Percentiles rank a stretch among this genome's conserved stretches.
Evolutionary conservation across 2,113 vertebrate species (phyloP).

Genomic region (Lamprologus ornatipinnis): DNA sequence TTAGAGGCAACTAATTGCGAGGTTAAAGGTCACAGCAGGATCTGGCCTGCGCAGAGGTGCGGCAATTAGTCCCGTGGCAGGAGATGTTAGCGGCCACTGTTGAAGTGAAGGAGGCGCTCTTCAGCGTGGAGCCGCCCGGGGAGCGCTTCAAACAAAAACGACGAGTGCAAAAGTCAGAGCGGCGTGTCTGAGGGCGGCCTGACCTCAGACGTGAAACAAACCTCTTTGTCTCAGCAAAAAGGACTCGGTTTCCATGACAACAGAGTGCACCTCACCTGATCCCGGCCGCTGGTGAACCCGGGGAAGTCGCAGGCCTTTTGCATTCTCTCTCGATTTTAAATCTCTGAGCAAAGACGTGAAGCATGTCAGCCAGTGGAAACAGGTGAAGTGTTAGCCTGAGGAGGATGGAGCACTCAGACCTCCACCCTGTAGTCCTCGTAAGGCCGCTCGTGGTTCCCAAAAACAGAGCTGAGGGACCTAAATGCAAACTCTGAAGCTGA

Average conservation of each 20-base stretch:
- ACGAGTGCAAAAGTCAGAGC: background rate
- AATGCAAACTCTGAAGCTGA: background rate
- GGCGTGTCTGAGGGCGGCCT: background rate
- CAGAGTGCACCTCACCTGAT: background rate
- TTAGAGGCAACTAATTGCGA: background rate
- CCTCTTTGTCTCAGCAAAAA: background rate
- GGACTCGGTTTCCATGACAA: background rate
- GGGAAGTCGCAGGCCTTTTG: background rate
- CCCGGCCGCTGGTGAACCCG: background rate
- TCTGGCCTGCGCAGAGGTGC: background rate
- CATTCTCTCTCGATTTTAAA: background rate
- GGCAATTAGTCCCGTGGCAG: background rate
- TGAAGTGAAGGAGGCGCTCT: background rate
- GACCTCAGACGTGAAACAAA: background rate
- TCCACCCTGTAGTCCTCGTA: fast-evolving
- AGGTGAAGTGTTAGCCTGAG: background rate
- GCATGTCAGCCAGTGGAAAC: fast-evolving
- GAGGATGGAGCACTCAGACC: background rate
- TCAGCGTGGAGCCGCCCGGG: background rate
- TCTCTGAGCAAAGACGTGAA: background rate
- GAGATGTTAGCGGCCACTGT: background rate
- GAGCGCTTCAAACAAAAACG: background rate
- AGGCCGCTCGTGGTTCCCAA: background rate
- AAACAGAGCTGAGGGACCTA: no score
- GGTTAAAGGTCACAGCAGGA: background rate